Evolutionary conservation across 1,140 invertebrate species (phyloP), one percentile per base, ranked within the genome.

Genomic region (Panulirus ornatus): DNA sequence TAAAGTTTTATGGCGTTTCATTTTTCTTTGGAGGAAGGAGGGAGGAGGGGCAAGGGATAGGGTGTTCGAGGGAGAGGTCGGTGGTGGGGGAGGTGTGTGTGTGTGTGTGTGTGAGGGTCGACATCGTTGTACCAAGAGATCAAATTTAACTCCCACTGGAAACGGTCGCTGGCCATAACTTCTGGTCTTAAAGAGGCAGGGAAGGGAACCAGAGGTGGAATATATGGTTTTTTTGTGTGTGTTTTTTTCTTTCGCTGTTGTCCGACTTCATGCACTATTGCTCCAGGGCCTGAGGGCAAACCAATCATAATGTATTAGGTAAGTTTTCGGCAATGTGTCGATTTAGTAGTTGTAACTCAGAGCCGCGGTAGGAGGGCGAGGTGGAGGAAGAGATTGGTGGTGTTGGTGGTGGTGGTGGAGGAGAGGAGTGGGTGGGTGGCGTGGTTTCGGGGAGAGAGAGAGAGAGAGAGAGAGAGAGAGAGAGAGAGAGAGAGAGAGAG

Each of bases 381-480:
- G 40, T 2, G n/a, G 36, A 78, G 42, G 16, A n/a, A 16, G 75
- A 42, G 36, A 19, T 30, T 2, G 75, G n/a, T 11, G 19, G 14
- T 11, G 14, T 38, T 11, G 36, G 42, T n/a, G 75, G n/a, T 11
- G 11, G 42, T 38, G 75, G 19, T 11, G n/a, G 36, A 44, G 75
- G 19, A 16, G 19, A 38, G 40, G 42, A 44, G 75, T n/a, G n/a
- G n/a, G n/a, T n/a, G n/a, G n/a, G n/a, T n/a, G n/a, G n/a, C n/a
- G n/a, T n/a, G n/a, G n/a, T n/a, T n/a, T n/a, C n/a, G 40, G 75
- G 40, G 75, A 78, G 75, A 78, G 75, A 78, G 36, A 78, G 75
- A 78, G 36, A 78, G 75, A 78, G 0, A 73, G 70, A 73, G 1
- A 73, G 70, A 73, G 1, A 73, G 70, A 73, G 1, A 73, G 70